A percentile compares a stretch with the other conserved stretches of the same genome.
Conservation (phyloP, 2,888 invertebrate species). For the Sarcophaga carnaria region DNA sequence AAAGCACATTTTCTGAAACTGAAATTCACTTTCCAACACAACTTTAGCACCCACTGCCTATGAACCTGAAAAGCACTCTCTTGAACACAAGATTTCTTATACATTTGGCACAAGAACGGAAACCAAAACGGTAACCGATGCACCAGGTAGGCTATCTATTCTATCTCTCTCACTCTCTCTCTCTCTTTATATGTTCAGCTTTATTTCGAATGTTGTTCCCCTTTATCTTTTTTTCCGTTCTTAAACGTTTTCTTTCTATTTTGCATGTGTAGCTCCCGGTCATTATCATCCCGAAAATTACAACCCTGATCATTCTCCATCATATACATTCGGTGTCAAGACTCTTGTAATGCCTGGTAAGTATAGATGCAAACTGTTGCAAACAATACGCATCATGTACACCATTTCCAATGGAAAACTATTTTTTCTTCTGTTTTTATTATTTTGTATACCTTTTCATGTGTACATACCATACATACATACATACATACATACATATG, state of each 20-base stretch:
- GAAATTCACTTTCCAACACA: conserved; percentile 46
- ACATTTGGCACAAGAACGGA: conserved; percentile 83
- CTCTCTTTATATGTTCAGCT: background rate
- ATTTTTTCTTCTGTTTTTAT: conserved; percentile 6
- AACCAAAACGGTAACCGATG: conserved; percentile 80
- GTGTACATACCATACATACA: conserved; percentile 32
- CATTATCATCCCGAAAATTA: conserved; percentile 84
- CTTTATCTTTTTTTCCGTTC: background rate
- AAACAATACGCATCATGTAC: too few relatives aligned
- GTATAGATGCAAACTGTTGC: conserved; percentile 55
- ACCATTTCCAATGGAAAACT: background rate
- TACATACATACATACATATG: too few relatives aligned
- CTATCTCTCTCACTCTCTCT: background rate
- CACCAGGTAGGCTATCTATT: conserved; percentile 81
- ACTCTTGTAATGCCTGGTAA: conserved; percentile 77
- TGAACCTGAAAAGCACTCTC: conserved; percentile 80
- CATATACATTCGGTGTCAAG: conserved; percentile 85
- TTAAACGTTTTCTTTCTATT: conserved; percentile 17
- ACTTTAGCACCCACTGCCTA: conserved; percentile 82
- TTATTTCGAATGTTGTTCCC: background rate
- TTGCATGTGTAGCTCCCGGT: conserved; percentile 83
- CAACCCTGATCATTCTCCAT: conserved; percentile 79
- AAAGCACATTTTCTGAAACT: conserved; percentile 65
- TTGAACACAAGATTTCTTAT: conserved; percentile 81
- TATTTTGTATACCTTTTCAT: conserved; percentile 26